Conservation (phyloP, 2,113 vertebrate genomes). For the Canis aureus region DNA sequence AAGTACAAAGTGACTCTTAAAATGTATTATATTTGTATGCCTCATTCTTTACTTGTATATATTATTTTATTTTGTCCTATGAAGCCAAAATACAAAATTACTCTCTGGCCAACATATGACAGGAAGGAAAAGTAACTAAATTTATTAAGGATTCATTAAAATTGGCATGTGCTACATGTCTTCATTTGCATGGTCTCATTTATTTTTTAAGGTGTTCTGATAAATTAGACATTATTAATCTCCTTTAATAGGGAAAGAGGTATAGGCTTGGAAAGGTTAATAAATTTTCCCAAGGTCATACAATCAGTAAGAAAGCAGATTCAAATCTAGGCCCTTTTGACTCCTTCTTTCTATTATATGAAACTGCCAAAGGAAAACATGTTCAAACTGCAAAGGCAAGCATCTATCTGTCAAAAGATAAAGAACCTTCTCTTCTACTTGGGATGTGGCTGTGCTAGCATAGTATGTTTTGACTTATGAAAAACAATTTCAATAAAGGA, state of each 20-base stretch:
- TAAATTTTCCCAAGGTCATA: not conserved
- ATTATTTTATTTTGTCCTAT: constrained; percentile 18
- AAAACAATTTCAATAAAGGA: constrained; percentile 41
- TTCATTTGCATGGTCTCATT: not conserved
- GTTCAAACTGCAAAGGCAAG: not conserved
- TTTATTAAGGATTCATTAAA: not conserved
- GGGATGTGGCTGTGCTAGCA: not conserved
- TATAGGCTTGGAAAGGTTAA: constrained; percentile 16
- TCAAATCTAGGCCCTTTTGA: not conserved
- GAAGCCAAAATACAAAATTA: constrained; percentile 13
- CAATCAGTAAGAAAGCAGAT: not conserved
- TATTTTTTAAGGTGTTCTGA: not conserved
- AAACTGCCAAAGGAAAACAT: not conserved
- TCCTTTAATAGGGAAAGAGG: constrained; percentile 7
- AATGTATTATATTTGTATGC: not conserved
- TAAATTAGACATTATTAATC: not conserved
- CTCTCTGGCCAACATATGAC: not conserved
- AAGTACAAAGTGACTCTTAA: not conserved
- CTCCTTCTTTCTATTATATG: not conserved
- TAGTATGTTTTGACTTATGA: not conserved
- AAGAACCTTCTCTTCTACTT: not conserved
- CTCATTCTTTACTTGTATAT: not conserved
- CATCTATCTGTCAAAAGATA: not conserved
- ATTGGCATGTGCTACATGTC: not conserved
- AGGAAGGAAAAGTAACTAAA: not conserved